A percentile compares a stretch with the other conserved stretches of the same genome.
Evolutionary conservation across 2,888 invertebrate species (phyloP).

Genomic region (Ellobium chinense): DNA sequence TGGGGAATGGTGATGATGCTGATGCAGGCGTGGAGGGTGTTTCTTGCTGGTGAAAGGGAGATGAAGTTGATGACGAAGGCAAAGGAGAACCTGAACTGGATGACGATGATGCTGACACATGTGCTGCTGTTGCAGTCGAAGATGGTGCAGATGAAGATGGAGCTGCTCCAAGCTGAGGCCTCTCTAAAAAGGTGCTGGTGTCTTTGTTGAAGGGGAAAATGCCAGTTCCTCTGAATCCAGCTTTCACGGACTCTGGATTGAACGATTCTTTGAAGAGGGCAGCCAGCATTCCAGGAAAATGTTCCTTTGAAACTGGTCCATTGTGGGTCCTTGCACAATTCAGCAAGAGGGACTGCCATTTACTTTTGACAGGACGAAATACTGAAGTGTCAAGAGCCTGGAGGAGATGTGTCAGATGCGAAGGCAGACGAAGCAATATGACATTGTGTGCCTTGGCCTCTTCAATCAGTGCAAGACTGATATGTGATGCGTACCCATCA

Average conservation of each 20-base stretch:
- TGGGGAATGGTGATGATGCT: neutral
- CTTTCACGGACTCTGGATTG: neutral
- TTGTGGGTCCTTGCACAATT: neutral
- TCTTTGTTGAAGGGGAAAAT: neutral
- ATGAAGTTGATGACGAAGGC: neutral
- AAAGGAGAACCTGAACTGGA: neutral
- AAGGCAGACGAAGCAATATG: neutral
- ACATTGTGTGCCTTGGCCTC: slow-evolving; percentile 8
- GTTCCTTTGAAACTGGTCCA: neutral
- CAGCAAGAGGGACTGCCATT: neutral
- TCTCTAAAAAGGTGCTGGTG: too few species aligned
- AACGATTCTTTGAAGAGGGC: neutral
- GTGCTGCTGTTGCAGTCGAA: neutral
- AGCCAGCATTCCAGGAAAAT: slow-evolving; percentile 2
- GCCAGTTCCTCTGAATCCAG: slow-evolving; percentile 7
- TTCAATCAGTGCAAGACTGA: slow-evolving; percentile 15
- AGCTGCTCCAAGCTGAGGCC: neutral
- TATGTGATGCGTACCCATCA: neutral
- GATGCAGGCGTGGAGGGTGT: neutral
- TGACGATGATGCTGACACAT: neutral
- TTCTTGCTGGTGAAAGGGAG: neutral
- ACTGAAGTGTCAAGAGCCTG: slow-evolving; percentile 7
- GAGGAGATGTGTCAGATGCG: neutral
- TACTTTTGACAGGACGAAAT: neutral
- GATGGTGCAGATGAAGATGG: neutral